Evolutionary conservation across 2,113 vertebrate species (phyloP).

Genomic region (Phaetusa simplex): DNA sequence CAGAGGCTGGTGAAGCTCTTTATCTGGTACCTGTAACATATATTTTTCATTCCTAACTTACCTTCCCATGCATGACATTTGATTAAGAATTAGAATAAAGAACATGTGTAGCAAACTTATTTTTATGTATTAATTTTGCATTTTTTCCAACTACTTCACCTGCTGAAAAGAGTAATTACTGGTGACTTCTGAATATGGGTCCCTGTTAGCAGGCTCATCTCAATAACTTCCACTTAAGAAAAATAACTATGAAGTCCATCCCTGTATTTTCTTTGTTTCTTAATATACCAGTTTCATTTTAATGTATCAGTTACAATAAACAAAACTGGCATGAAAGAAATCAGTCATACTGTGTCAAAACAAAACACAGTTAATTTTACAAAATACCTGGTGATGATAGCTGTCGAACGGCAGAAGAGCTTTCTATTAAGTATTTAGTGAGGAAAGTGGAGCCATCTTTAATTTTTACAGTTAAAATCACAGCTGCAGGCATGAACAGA

Average conservation of each 20-base stretch:
- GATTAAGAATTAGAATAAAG: background rate
- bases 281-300: background rate
- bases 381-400: background rate
- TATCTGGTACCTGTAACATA: background rate
- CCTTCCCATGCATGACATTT: background rate
- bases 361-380: background rate
- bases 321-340: background rate
- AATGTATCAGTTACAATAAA: background rate
- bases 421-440: background rate
- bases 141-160: background rate
- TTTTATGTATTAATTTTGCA: background rate
- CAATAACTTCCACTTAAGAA: background rate
- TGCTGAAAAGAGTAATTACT: background rate
- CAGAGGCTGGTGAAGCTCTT: background rate
- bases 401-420: background rate
- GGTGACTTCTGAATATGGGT: background rate
- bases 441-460: background rate
- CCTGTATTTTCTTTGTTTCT: background rate
- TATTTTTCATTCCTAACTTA: background rate
- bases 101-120: background rate
- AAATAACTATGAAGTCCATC: background rate
- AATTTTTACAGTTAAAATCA: background rate
- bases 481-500: background rate
- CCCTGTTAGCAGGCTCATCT: background rate
- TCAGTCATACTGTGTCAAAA: background rate